Evolutionary conservation across 2,797 vertebrate genomes (phyloP).

Genomic region (Ambastaia sidthimunki): DNA sequence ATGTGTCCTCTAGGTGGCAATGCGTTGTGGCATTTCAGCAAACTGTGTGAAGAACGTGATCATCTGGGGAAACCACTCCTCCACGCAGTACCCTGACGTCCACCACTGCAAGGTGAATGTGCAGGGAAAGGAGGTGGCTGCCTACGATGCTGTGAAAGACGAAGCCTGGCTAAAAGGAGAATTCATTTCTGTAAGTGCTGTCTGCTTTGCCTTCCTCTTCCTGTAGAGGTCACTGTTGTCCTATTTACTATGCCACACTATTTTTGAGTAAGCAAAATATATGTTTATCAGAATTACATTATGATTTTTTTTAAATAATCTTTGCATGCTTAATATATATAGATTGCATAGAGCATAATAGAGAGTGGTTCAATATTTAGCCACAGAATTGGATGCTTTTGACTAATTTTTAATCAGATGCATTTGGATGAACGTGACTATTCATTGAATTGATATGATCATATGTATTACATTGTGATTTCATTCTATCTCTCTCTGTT

Average conservation of each 20-base stretch:
- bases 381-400: not conserved
- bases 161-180: conserved; percentile 88
- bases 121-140: conserved; percentile 80
- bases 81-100: conserved; percentile 88
- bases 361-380: not conserved
- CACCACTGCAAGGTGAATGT: conserved; percentile 82
- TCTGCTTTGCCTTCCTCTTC: not conserved
- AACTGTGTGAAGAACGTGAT: conserved; percentile 87
- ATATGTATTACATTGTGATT: not conserved
- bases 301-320: not conserved
- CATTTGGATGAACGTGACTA: not conserved
- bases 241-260: not conserved
- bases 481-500: not conserved
- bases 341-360: not conserved
- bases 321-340: not conserved
- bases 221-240: conserved; percentile 45
- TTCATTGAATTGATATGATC: not conserved
- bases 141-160: conserved; percentile 85
- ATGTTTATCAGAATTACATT: not conserved
- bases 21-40: conserved; percentile 79
- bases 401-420: not conserved
- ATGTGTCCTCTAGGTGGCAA: conserved; percentile 75
- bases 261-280: not conserved
- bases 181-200: conserved; percentile 81
- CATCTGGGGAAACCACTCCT: conserved; percentile 92